Percentiles rank a stretch among this genome's conserved stretches.
Conservation (phyloP, 2,797 vertebrate genomes). For the Eidolon dupreanum region DNA sequence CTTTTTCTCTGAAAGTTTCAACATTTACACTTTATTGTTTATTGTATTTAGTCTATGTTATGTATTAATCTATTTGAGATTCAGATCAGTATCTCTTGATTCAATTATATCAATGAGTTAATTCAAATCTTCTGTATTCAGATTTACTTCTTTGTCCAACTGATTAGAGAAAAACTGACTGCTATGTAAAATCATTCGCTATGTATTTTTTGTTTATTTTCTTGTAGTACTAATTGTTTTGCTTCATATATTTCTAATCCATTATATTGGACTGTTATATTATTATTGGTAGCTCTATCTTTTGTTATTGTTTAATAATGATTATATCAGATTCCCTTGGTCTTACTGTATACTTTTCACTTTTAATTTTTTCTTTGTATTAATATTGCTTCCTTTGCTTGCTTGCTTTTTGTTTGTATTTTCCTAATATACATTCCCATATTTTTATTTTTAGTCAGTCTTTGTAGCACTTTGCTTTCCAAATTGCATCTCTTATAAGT, state of each 20-base stretch:
- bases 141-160: background rate
- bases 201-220: conserved; percentile 15
- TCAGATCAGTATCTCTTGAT: background rate
- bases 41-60: background rate
- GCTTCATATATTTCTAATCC: background rate
- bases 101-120: background rate
- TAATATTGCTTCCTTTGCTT: background rate
- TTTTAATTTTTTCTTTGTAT: background rate
- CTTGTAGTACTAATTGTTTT: background rate
- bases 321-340: background rate
- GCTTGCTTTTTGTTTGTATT: background rate
- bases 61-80: background rate
- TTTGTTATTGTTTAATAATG: background rate
- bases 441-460: background rate
- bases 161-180: background rate
- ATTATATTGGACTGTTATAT: background rate
- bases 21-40: background rate
- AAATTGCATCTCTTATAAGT: background rate
- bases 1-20: conserved; percentile 12
- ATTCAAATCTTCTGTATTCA: background rate
- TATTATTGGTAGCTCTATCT: background rate
- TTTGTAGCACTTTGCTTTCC: background rate
- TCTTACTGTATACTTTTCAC: background rate
- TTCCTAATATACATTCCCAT: background rate
- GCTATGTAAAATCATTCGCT: background rate